Conservation (phyloP, 2,113 vertebrate species). For the Tor tambroides region DNA sequence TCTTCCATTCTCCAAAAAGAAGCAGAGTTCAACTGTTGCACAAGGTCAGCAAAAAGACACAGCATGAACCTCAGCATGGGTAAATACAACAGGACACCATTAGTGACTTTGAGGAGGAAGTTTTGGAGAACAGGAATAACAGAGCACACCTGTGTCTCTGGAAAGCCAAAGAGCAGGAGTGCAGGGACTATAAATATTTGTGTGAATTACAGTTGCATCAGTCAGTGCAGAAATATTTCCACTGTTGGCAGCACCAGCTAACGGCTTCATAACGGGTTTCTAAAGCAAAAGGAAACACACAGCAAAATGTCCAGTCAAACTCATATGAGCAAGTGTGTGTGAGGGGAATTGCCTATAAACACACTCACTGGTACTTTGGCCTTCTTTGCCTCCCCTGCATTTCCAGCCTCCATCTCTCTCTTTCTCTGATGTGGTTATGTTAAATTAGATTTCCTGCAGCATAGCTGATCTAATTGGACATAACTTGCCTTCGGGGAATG, state of each 20-base stretch:
- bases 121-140: neutral
- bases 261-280: neutral
- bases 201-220: neutral
- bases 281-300: neutral
- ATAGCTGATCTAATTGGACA: conserved; percentile 45
- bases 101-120: neutral
- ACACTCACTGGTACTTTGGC: conserved; percentile 1
- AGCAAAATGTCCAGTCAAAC: conserved; percentile 14
- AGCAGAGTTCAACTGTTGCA: neutral
- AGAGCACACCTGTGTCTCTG: neutral
- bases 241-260: neutral
- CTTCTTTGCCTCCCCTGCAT: neutral
- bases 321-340: neutral
- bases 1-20: conserved; percentile 12
- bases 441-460: conserved; percentile 53
- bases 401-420: conserved; percentile 4
- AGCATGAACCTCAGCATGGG: neutral
- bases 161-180: neutral
- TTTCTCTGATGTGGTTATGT: conserved; percentile 50
- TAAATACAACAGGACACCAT: conserved; percentile 27
- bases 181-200: neutral
- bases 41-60: conserved; percentile 16
- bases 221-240: neutral
- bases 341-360: neutral
- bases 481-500: conserved; percentile 53